These are phyloP conservation scores for Tychaedon coryphoeus DNA, from an alignment of 2,113 vertebrate genomes.

Conservation along the genomic window DNA sequence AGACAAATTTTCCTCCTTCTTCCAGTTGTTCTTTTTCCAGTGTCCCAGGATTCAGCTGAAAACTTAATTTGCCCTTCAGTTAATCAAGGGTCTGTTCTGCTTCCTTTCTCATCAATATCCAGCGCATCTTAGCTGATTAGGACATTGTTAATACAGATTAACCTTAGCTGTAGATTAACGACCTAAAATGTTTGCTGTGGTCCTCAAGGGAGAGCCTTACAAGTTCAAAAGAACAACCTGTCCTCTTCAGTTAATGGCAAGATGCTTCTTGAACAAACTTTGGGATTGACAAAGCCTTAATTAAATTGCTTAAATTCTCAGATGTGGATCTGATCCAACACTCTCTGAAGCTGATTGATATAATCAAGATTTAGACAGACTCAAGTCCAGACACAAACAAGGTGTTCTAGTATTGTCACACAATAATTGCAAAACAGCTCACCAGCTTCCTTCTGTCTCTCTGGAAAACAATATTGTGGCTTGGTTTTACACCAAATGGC, in stretches of 20 bases:
- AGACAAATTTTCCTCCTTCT: neutral
- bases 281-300: neutral
- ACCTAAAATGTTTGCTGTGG: neutral
- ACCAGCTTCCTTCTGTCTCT: neutral
- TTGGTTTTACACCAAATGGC: neutral
- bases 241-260: neutral
- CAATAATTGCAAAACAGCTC: neutral
- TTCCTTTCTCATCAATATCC: neutral
- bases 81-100: conserved; percentile 54
- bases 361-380: neutral
- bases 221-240: neutral
- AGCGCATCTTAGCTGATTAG: conserved; percentile 7
- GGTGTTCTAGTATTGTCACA: neutral
- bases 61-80: conserved; percentile 53
- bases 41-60: neutral
- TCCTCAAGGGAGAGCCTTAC: neutral
- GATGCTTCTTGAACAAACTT: conserved; percentile 10
- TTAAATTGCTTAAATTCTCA: conserved; percentile 18
- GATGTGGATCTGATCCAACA: neutral
- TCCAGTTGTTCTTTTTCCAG: neutral
- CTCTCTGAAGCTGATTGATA: neutral
- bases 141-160: conserved; percentile 64
- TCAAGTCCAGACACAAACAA: neutral
- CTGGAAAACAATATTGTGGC: neutral
- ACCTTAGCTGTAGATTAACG: conserved; percentile 24